Evolutionary conservation across 2,113 vertebrate species (phyloP).

Genomic region (Enhydra lutris): DNA sequence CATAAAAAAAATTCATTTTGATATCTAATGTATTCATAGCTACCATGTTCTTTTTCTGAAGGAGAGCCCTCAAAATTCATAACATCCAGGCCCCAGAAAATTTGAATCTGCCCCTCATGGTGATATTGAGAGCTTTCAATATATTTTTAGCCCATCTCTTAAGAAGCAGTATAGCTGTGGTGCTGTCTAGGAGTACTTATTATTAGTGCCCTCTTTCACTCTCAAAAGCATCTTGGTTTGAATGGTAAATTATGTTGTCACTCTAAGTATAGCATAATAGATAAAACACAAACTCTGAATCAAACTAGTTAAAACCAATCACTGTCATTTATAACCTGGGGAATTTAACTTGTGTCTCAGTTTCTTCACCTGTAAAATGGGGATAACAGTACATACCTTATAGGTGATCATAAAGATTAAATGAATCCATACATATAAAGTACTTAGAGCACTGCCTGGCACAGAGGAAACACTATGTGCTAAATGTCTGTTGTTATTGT

Average conservation of each 20-base stretch:
- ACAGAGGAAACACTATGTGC: neutral
- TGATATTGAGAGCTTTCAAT: neutral
- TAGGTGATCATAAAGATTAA: neutral
- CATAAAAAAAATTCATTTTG: neutral
- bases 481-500: neutral
- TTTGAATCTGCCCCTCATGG: neutral
- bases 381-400: neutral
- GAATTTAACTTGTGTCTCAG: neutral
- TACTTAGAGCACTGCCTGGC: neutral
- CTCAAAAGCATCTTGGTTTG: neutral
- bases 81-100: neutral
- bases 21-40: neutral
- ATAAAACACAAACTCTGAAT: neutral
- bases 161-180: neutral
- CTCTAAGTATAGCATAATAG: neutral
- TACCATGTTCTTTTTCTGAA: neutral
- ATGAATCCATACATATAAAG: neutral
- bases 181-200: neutral
- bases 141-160: neutral
- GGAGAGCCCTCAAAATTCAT: neutral
- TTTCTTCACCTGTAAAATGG: neutral
- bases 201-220: neutral
- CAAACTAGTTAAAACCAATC: neutral
- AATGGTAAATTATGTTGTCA: neutral
- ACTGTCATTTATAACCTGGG: neutral